Evolutionary conservation across 1,140 invertebrate genomes (phyloP), one percentile per base, ranked within the genome.

Genomic region (Trinorchestia longiramus): DNA sequence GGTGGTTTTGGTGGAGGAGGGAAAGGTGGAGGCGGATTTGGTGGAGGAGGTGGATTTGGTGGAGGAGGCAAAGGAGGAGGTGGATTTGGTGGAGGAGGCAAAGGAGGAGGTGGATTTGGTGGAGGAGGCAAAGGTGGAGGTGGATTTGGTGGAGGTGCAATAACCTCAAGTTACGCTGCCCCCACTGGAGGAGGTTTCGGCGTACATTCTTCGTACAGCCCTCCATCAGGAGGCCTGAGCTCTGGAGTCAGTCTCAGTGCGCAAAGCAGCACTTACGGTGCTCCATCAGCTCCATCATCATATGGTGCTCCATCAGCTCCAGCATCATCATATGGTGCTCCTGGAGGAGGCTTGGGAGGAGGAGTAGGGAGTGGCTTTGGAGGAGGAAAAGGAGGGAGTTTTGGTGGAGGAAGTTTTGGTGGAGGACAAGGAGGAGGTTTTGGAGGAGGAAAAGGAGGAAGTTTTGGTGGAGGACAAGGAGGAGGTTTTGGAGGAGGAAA

Each of bases 181-280:
- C 92, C 92, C 44, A 43, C 92, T 11, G 88, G 88, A 8, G 88
- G 88, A 6, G 88, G 88, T 42, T 42, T 90, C 11, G 88, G 88
- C 88, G 43, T 91, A 41, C 43, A 42, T 11, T 91, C 88, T 11
- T 91, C 88, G 41, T 91, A 91, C 88, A 43, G 88, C 41, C 28
- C 88, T 28, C 88, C 88, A 0, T 77, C 62, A 11, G 28, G 88
- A 23, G 88, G 6, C 41, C 88, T 91, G 3, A 91, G 88, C 88
- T 11, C 41, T 19, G 88, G 88, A 4, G 28, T 91, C 88, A 91
- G 88, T 41, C 53, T 95, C 41, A 96, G 96, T 42, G 77, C 91
- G 77, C 96, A 17, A 42, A 62, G 94, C 45, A 95, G 45, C 44
- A 95, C 96, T 45, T 96, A 96, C 88, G 95, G 94, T 0, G 92